Base-by-base conservation (phyloP, 2,888 invertebrate genomes). In the Parascotia fuliginaria region DNA sequence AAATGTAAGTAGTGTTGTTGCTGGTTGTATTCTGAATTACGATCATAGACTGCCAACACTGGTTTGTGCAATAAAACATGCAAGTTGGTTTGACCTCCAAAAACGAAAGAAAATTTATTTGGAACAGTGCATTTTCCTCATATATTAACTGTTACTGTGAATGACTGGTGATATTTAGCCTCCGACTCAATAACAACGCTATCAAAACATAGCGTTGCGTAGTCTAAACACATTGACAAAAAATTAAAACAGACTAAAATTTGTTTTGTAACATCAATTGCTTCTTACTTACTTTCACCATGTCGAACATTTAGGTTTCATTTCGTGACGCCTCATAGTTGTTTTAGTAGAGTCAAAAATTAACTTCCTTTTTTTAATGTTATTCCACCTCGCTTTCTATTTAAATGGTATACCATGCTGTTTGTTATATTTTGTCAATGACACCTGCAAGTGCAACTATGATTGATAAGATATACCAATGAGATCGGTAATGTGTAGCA, bases 231-330 rank as follows among this genome's bases (percentile, higher is more conserved):
- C 41, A 55, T 54, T 59, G 58, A 65, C 55, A 69, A 73, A 65
- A 70, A 70, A 70, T 59, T 55, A 49, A 58, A 59, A 57, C 55
- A 46, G 36, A 59, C 55, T 54, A 62, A 59, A 75, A 75, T 75
- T 80, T 77, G 73, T 79, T 76, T 80, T 79, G 79, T 79, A 77
- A 73, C 77, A 73, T 79, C 75, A 77, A 83, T 84, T 79, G 74
- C 72, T 79, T 77, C 70, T 79, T 77, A 69, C 77, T 85, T 75
- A 89, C 90, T 89, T 90, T 90, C 89, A 89, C 89, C 85, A 64
- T 68, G 67, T 65, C 73, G 66, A 79, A 77, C 75, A 83, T 81
- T 88, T 84, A 81, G 83, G 79, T 87, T 81, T 78, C 81, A 77
- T 83, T 79, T 81, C 77, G 79, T 83, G 81, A 82, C 79, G 83